phyloP scores from a whole-genome alignment of 2,797 vertebrate species.

The Loris lydekkerianus region DNA sequence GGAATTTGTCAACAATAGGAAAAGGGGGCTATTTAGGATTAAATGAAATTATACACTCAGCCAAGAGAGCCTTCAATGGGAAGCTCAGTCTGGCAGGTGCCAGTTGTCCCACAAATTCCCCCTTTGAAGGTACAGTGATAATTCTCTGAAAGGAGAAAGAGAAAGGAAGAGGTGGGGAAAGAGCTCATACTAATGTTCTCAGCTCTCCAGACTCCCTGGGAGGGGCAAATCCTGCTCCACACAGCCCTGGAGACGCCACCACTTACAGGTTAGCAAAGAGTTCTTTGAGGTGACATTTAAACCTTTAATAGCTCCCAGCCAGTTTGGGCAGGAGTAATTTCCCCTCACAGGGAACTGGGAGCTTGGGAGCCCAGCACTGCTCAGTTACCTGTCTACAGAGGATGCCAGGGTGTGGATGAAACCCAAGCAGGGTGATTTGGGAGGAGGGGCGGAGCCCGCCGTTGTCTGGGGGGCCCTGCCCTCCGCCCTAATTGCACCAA shows the following conservation, averaged over 20 bases:
- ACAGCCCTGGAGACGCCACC: constrained; percentile 82
- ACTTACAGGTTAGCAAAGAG: constrained; percentile 85
- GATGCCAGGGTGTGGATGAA: constrained; percentile 84
- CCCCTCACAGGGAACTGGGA: constrained; percentile 85
- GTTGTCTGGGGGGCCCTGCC: constrained; percentile 84
- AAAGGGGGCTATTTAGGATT: constrained; percentile 80
- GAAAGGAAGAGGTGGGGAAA: constrained; percentile 74
- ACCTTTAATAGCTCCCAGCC: constrained; percentile 87
- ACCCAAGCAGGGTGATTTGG: constrained; percentile 83
- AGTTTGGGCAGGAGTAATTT: constrained; percentile 89
- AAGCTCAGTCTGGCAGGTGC: constrained; percentile 86
- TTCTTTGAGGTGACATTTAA: constrained; percentile 91
- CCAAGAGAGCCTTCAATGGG: constrained; percentile 82
- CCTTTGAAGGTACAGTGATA: constrained; percentile 86
- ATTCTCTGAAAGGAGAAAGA: constrained; percentile 71
- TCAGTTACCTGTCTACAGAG: constrained; percentile 88
- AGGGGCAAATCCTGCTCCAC: constrained; percentile 74
- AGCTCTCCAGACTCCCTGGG: constrained; percentile 74
- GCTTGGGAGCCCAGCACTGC: constrained; percentile 71
- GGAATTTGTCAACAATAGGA: constrained; percentile 81
- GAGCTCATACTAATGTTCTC: constrained; percentile 74
- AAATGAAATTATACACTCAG: constrained; percentile 84
- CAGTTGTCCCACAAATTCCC: constrained; percentile 79
- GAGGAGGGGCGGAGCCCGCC: constrained; percentile 75
- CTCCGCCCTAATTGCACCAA: constrained; percentile 90